These are phyloP conservation scores for Callopanchax toddi DNA, from an alignment of 2,113 vertebrate species.

Conservation along the genomic window DNA sequence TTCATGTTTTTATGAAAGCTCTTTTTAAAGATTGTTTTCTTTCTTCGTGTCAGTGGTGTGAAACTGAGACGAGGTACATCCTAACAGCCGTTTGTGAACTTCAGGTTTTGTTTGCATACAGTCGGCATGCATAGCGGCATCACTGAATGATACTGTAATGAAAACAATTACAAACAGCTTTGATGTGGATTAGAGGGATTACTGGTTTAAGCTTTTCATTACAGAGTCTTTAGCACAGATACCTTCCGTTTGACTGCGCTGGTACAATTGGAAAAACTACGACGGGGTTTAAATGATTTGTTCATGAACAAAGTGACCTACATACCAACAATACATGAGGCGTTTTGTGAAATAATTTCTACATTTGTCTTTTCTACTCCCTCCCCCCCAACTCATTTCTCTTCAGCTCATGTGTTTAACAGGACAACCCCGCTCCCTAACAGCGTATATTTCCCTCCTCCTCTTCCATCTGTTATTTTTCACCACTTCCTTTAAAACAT, in stretches of 20 bases:
- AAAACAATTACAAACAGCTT: slow-evolving; percentile 55
- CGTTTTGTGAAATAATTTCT: slow-evolving; percentile 32
- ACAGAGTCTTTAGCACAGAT: slow-evolving; percentile 31
- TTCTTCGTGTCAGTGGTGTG: neutral
- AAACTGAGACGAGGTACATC: too few species aligned
- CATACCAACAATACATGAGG: slow-evolving; percentile 8
- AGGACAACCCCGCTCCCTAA: slow-evolving; percentile 6
- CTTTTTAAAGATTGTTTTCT: neutral
- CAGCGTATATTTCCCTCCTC: neutral
- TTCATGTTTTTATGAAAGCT: neutral
- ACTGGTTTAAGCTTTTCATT: slow-evolving; percentile 53
- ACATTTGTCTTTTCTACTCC: slow-evolving; percentile 28
- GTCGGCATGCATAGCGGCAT: neutral
- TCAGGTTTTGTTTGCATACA: neutral
- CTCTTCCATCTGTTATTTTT: slow-evolving; percentile 35
- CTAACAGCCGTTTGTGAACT: neutral
- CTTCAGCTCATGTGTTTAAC: slow-evolving; percentile 22
- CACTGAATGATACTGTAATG: slow-evolving; percentile 33
- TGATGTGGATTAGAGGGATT: slow-evolving; percentile 57
- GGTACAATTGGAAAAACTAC: slow-evolving; percentile 6
- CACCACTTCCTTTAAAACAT: slow-evolving; percentile 38
- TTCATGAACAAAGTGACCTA: slow-evolving; percentile 18
- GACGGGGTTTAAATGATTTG: slow-evolving; percentile 1
- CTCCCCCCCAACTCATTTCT: slow-evolving; percentile 10
- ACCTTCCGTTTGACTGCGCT: slow-evolving; percentile 24